Percentiles rank a stretch among this genome's conserved stretches.
Evolutionary conservation across 2,797 vertebrate genomes (phyloP).

Genomic region (Zenarchopterus dispar): DNA sequence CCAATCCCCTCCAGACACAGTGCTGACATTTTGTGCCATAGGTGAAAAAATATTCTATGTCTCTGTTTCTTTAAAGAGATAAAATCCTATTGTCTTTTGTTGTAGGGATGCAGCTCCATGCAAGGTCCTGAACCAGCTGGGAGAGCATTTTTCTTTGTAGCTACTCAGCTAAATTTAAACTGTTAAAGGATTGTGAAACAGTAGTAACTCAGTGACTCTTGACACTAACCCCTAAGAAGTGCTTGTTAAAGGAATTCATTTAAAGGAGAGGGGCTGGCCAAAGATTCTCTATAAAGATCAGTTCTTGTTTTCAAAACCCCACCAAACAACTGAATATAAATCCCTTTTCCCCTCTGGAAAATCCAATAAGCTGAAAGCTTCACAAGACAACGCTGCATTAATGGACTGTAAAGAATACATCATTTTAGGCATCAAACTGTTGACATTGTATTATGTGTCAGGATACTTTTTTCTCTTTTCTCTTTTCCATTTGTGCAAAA

Average conservation of each 20-base stretch:
- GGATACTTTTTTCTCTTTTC: constrained; percentile 27
- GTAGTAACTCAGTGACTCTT: constrained; percentile 54
- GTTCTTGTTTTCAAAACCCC: constrained; percentile 47
- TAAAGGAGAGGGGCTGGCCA: constrained; percentile 46
- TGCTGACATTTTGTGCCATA: constrained; percentile 21
- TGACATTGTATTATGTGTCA: constrained; percentile 56
- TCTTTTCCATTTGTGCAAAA: constrained; percentile 12
- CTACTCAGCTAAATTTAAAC: constrained; percentile 57
- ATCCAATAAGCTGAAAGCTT: constrained; percentile 49
- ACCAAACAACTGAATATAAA: constrained; percentile 48
- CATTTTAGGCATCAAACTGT: constrained; percentile 45
- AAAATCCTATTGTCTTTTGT: constrained; percentile 29
- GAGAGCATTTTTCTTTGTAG: constrained; percentile 46
- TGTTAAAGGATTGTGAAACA: constrained; percentile 38
- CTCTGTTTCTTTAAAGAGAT: not conserved
- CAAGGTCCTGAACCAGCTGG: constrained; percentile 41
- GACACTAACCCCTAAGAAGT: constrained; percentile 36
- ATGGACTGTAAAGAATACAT: constrained; percentile 47
- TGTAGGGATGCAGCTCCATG: constrained; percentile 29
- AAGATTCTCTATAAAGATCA: constrained; percentile 53
- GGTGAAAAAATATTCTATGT: constrained; percentile 39
- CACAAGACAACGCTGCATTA: constrained; percentile 27
- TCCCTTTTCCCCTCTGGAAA: constrained; percentile 36
- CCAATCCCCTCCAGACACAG: constrained; percentile 24
- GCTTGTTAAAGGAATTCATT: constrained; percentile 64